Conservation (phyloP, 2,888 invertebrate species). For the Leptinotarsa juncta region DNA sequence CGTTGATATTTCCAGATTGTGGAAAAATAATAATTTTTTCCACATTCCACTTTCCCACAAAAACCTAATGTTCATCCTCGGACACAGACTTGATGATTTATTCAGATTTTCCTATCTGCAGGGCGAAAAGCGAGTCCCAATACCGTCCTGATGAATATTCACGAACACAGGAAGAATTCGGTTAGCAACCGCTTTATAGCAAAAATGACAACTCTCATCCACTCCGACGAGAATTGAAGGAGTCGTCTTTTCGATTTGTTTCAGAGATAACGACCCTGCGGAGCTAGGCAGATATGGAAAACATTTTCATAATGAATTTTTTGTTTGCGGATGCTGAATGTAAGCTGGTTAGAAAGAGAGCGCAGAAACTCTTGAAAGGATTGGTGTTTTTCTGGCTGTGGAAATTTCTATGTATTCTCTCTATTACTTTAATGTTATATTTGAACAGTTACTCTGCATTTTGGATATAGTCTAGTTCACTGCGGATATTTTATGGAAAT, state of each 20-base stretch:
- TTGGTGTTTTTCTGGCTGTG: background rate
- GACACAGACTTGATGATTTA: no score
- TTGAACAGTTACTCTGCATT: no score
- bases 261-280: slow-evolving; percentile 8
- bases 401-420: background rate
- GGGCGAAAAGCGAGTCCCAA: background rate
- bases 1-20: no score
- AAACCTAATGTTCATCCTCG: no score
- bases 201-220: slow-evolving; percentile 14
- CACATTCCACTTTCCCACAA: no score
- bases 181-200: slow-evolving; percentile 15
- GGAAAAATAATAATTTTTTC: no score
- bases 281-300: slow-evolving; percentile 12
- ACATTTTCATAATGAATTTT: slow-evolving; percentile 19
- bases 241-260: slow-evolving; percentile 5
- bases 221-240: background rate
- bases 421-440: background rate
- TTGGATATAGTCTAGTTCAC: no score
- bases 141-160: slow-evolving; percentile 15
- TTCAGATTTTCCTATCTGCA: no score
- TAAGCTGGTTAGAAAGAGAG: background rate
- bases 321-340: background rate
- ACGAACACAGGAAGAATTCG: background rate
- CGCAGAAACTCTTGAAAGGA: slow-evolving; percentile 11
- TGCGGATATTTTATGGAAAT: no score